Evolutionary conservation across 2,888 invertebrate species (phyloP).

Genomic region (Leptinotarsa tumamoca): DNA sequence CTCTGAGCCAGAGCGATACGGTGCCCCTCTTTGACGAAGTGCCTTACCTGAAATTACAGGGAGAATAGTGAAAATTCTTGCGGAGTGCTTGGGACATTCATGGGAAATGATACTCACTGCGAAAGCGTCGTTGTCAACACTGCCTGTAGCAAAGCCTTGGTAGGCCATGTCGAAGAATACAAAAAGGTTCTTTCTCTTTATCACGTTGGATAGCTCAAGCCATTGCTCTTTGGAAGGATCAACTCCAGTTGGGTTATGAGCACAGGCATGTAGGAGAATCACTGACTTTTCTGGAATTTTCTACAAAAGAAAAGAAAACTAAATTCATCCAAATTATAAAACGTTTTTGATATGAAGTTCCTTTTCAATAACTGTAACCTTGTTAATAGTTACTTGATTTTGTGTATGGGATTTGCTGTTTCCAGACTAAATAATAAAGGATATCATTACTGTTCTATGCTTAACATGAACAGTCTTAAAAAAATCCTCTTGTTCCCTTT

Average conservation of each 20-base stretch:
- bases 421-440: too few relatives aligned
- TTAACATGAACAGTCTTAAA: too few relatives aligned
- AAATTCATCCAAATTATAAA: too few relatives aligned
- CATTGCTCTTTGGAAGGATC: constrained; percentile 91
- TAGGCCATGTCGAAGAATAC: constrained; percentile 99
- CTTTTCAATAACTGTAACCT: too few relatives aligned
- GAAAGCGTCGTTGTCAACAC: constrained; percentile 86
- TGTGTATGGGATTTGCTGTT: too few relatives aligned
- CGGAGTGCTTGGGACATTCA: too few relatives aligned
- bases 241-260: constrained; percentile 98
- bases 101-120: constrained; percentile 68
- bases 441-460: too few relatives aligned
- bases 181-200: constrained; percentile 84
- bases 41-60: constrained; percentile 69
- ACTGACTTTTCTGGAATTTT: constrained; percentile 93
- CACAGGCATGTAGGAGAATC: constrained; percentile 95
- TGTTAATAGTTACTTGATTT: too few relatives aligned
- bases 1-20: constrained; percentile 90
- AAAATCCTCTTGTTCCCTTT: too few relatives aligned
- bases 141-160: constrained; percentile 95
- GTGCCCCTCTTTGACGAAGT: constrained; percentile 91
- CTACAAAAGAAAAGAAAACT: constrained; percentile 68
- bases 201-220: constrained; percentile 84
- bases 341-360: too few relatives aligned
- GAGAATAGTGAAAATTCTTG: neutral